A percentile compares a stretch with the other conserved stretches of the same genome.
Evolutionary conservation across 2,888 invertebrate species (phyloP).

Genomic region (Keiferia lycopersicella): DNA sequence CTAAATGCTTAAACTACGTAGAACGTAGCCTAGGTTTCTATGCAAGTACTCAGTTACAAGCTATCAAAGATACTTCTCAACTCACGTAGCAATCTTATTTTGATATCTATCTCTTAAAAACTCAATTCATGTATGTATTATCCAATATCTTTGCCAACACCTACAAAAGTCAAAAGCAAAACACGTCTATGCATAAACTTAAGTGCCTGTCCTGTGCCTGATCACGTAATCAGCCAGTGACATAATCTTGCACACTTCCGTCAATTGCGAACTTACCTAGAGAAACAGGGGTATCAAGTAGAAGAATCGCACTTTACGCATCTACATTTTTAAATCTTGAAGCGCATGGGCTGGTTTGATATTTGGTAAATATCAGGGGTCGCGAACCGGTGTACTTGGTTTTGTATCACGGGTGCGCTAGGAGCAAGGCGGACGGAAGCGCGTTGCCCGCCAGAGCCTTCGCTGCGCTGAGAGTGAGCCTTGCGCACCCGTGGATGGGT

Average conservation of each 20-base stretch:
- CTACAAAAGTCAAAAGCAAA: neutral
- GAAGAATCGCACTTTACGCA: conserved; percentile 12
- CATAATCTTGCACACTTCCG: conserved; percentile 3
- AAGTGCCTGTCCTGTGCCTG: neutral
- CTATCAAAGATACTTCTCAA: too few relatives aligned
- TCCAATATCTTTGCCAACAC: too few relatives aligned
- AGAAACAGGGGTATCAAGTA: neutral
- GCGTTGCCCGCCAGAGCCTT: conserved; percentile 55
- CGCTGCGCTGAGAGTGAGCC: conserved; percentile 62
- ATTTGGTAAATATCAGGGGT: conserved; percentile 42
- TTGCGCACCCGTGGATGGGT: conserved; percentile 61
- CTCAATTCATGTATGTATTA: too few relatives aligned
- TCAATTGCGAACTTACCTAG: conserved; percentile 4
- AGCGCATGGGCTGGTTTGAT: conserved; percentile 32
- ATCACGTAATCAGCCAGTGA: conserved; percentile 19
- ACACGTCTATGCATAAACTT: neutral
- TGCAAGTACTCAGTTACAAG: too few relatives aligned
- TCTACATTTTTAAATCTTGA: conserved; percentile 34
- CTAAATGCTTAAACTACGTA: too few relatives aligned
- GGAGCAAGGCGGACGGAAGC: conserved; percentile 34
- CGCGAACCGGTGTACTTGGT: conserved; percentile 26
- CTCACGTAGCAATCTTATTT: too few relatives aligned
- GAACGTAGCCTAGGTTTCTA: too few relatives aligned
- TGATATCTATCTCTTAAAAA: too few relatives aligned
- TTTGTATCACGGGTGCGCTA: conserved; percentile 32